Evolutionary conservation across 92 coral and sea anemone genomes (phyloP).

Genomic region (Epizoanthus illoricatus): DNA sequence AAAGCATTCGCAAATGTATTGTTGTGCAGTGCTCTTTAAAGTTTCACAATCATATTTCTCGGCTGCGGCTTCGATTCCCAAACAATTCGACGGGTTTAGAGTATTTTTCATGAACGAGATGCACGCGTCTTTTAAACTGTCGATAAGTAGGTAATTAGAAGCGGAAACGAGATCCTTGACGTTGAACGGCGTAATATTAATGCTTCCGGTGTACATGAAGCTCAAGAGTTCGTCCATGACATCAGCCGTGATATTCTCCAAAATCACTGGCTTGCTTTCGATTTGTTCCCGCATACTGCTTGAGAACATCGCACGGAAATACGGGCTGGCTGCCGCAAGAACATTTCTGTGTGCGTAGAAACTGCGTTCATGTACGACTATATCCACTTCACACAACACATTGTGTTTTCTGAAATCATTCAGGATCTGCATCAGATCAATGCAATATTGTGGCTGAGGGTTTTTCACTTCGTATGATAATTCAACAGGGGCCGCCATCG

Average conservation of each 20-base stretch:
- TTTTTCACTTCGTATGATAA: constrained; percentile 50
- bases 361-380: constrained; percentile 79
- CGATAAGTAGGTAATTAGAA: constrained; percentile 90
- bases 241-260: constrained; percentile 84
- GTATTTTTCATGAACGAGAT: constrained; percentile 86
- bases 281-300: constrained; percentile 86
- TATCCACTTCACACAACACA: constrained; percentile 88
- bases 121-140: constrained; percentile 90
- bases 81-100: constrained; percentile 95
- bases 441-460: constrained; percentile 70
- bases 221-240: constrained; percentile 89
- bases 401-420: constrained; percentile 96
- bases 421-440: constrained; percentile 80
- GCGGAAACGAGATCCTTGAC: constrained; percentile 96
- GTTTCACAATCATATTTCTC: constrained; percentile 83
- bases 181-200: constrained; percentile 92
- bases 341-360: constrained; percentile 90
- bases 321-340: constrained; percentile 95
- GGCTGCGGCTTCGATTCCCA: constrained; percentile 95
- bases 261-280: constrained; percentile 93
- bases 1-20: constrained; percentile 82
- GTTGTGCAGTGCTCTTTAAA: constrained; percentile 78
- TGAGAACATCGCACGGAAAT: constrained; percentile 97
- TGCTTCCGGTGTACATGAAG: constrained; percentile 94
- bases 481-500: constrained; percentile 56